Evolutionary conservation across 2,113 vertebrate genomes (phyloP).

Genomic region (Silurus glanis): DNA sequence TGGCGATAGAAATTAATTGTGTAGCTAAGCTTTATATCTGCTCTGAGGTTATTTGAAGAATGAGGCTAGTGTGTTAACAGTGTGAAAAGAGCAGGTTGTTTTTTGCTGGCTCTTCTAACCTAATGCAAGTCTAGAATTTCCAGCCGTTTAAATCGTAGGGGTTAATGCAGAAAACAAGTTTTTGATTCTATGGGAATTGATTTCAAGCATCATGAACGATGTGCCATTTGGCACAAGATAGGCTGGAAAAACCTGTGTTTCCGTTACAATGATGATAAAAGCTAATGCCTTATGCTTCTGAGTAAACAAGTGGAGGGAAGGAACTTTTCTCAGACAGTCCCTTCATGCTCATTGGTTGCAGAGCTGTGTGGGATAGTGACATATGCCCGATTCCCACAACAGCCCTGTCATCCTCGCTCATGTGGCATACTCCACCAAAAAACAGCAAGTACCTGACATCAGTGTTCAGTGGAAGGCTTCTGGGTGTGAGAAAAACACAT

Average conservation of each 20-base stretch:
- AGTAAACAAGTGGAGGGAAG: conserved; percentile 58
- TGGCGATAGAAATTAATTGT: neutral
- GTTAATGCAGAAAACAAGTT: conserved; percentile 24
- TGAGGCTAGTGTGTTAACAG: neutral
- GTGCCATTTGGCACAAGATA: conserved; percentile 35
- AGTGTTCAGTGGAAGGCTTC: conserved; percentile 16
- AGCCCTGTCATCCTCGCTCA: conserved; percentile 58
- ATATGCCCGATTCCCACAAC: conserved; percentile 70
- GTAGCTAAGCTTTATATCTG: neutral
- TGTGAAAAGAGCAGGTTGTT: neutral
- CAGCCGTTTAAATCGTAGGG: conserved; percentile 12
- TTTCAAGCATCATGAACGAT: conserved; percentile 33
- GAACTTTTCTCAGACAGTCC: conserved; percentile 55
- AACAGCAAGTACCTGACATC: conserved; percentile 40
- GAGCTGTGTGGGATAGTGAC: conserved; percentile 73
- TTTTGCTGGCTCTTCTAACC: neutral
- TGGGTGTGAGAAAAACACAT: conserved; percentile 52
- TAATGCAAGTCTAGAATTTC: neutral
- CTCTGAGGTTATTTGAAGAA: neutral
- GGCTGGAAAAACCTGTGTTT: conserved; percentile 56
- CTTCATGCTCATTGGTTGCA: conserved; percentile 55
- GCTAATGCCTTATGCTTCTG: conserved; percentile 45
- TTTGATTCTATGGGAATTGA: conserved; percentile 39
- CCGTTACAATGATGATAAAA: conserved; percentile 41
- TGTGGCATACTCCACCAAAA: conserved; percentile 67